Evolutionary conservation across 37 sponge, comb jelly and placozoan species (phyloP), one percentile per base, ranked within the genome.

Genomic region (Aplysina aerophoba): DNA sequence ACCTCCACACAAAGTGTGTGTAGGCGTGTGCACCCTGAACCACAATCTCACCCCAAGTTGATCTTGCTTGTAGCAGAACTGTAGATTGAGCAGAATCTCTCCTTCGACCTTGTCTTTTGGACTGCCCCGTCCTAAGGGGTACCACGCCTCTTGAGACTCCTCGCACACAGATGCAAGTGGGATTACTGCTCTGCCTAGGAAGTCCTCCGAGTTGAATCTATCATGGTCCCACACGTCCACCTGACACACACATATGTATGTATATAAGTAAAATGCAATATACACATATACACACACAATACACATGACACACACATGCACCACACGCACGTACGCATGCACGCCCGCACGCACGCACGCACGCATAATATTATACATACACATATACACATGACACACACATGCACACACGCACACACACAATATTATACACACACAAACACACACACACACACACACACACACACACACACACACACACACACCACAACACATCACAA

Each of bases 171-270:
- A 80, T 19, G 84, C 11, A 0, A 96, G 67, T 24, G 96, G 92
- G n/a, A 96, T 41, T 36, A 96, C 40, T 1, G 90, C 85, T 50
- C 89, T 72, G 6, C 97, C 95, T 27, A 94, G 73, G 55, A 94
- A 93, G 82, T 94, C 92, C 28, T 89, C 95, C 14, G 74, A 71
- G 65, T 92, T 95, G 27, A 86, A 75, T 21, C 44, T 61, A 84
- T 96, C 92, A 65, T 92, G 77, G 62, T 94, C 95, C 92, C 92
- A 96, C 28, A 96, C 78, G n/a, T 96, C 96, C 34, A 96, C 38
- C 58, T 55, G 54, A 86, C 59, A 81, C 14, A 22, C n/a, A 67
- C n/a, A 67, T 67, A 67, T 22, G 27, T 67, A 22, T 16, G 19
- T 15, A 22, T 67, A 19, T 58, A 19, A 20, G 59, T 58, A 58